Conservation (phyloP, 2,888 invertebrate species). For the Xanthorhoe designata region DNA sequence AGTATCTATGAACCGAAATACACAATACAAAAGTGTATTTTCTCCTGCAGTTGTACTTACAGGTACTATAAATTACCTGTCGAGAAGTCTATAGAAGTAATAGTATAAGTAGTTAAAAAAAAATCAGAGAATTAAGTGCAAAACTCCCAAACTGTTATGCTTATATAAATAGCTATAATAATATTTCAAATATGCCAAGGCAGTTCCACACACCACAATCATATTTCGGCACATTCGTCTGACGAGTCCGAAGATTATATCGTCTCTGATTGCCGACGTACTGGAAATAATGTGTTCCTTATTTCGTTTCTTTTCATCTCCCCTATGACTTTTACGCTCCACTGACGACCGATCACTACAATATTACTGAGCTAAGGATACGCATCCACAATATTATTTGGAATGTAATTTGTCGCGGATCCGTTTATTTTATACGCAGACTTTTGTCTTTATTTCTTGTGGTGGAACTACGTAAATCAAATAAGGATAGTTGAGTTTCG, state of each 20-base stretch:
- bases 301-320: slow-evolving; percentile 56
- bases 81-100: not conserved
- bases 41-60: too few species aligned
- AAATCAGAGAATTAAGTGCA: too few species aligned
- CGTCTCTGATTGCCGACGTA: slow-evolving; percentile 63
- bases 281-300: slow-evolving; percentile 67
- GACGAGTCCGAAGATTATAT: slow-evolving; percentile 62
- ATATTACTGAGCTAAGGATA: slow-evolving; percentile 57
- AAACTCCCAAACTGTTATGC: not conserved
- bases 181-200: slow-evolving; percentile 11
- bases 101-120: too few species aligned
- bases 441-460: slow-evolving; percentile 41
- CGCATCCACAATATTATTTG: slow-evolving; percentile 61
- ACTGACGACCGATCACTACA: slow-evolving; percentile 53
- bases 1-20: too few species aligned
- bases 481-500: slow-evolving; percentile 24
- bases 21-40: too few species aligned
- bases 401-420: slow-evolving; percentile 60
- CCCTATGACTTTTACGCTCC: slow-evolving; percentile 59
- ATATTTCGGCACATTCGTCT: slow-evolving; percentile 58
- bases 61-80: too few species aligned
- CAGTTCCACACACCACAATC: slow-evolving; percentile 35
- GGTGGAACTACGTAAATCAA: slow-evolving; percentile 32
- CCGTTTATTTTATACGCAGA: slow-evolving; percentile 43
- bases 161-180: slow-evolving; percentile 1